Base-by-base conservation (phyloP, 2,113 vertebrate species). In the Dasyurus viverrinus region DNA sequence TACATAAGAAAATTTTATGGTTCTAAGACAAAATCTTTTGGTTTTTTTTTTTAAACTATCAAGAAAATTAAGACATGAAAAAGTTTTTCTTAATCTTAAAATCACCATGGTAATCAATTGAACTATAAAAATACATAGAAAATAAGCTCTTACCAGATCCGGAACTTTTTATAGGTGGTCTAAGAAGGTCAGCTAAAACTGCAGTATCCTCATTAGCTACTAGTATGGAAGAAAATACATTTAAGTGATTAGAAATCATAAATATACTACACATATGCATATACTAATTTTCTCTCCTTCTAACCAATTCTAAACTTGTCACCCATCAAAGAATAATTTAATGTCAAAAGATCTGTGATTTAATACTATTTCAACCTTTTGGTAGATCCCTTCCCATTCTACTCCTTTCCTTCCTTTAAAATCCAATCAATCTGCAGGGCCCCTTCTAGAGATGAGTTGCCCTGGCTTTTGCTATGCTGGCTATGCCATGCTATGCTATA, bases 111-210 rank as follows among this genome's bases (percentile, higher is more conserved):
- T 48, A 93, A 90, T 84, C 95, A 52, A 92, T 92, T 92, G 53
- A 89, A 92, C 47, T 42, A 91, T 0, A 92, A 89, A 53, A 93
- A 95, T 48, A 92, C 48, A 30, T 5, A 89, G 95, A n/a, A 90
- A 95, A 91, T 11, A 89, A 94, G 89, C 89, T 94, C 97, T 97
- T 96, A 98, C 98, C 98, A 98, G 90, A 36, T 47, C 91, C 54
- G 47, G 95, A 30, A 4, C 76, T 95, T 94, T 89, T 98, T 54
- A 99, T 96, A 1, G 98, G 95, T 3, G 98, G 98, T 3, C 98
- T 98, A 46, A 94, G 0, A 93, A 99, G 95, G 47, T 94, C 53
- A 42, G 19, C 22, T 8, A 68, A 9, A 24, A 68, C 94, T 0
- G 94, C 0, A 42, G 90, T 92, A 92, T 95, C 96, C 91, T 97